phyloP scores from a whole-genome alignment of 2,113 vertebrate genomes.

The Tamias sibiricus region DNA sequence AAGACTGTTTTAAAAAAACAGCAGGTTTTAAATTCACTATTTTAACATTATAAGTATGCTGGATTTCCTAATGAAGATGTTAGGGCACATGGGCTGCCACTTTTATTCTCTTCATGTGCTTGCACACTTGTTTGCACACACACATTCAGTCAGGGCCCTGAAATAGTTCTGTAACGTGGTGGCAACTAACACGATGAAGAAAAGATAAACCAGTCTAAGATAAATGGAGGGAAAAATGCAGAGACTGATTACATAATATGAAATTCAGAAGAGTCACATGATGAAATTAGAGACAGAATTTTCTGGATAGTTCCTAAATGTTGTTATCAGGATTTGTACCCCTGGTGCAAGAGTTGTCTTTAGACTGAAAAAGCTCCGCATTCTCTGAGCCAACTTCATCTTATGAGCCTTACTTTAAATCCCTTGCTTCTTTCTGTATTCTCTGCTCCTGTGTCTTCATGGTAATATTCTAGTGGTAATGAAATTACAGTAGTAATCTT shows the following conservation, averaged over 20 bases:
- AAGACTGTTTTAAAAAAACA: not conserved
- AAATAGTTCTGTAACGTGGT: not conserved
- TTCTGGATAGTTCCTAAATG: not conserved
- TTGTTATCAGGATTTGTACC: not conserved
- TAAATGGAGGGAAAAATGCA: not conserved
- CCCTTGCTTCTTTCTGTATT: not conserved
- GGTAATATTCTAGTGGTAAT: not conserved
- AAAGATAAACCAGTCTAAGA: not conserved
- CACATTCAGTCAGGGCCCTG: not conserved
- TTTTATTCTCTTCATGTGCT: not conserved
- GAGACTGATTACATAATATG: not conserved
- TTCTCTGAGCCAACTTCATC: not conserved
- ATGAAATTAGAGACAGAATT: not conserved
- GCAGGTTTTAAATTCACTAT: not conserved
- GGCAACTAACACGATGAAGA: not conserved
- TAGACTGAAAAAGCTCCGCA: not conserved
- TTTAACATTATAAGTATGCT: not conserved
- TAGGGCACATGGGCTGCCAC: not conserved
- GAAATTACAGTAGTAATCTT: not conserved
- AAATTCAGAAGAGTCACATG: not conserved
- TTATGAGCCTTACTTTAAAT: not conserved
- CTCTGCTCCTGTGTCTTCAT: not conserved
- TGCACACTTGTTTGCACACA: not conserved
- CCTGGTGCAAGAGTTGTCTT: not conserved
- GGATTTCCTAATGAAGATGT: not conserved